Evolutionary conservation across 2,113 vertebrate genomes (phyloP).

Genomic region (Xerus inauris): DNA sequence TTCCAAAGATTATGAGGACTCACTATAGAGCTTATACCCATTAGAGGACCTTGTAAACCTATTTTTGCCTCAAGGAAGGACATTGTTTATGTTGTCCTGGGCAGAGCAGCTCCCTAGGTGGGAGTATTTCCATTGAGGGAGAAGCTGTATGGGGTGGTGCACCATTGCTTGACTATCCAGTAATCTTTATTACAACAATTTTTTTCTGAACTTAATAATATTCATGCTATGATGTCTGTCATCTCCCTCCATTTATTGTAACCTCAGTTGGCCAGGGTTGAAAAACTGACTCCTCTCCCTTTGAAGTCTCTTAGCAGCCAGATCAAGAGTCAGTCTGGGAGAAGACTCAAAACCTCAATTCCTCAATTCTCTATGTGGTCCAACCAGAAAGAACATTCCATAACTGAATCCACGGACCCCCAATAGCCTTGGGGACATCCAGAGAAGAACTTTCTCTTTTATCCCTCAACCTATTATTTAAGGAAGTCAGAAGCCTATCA

Average conservation of each 20-base stretch:
- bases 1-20: neutral
- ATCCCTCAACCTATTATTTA: neutral
- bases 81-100: neutral
- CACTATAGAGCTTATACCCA: neutral
- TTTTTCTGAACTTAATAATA: neutral
- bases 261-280: too few relatives aligned
- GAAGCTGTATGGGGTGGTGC: neutral
- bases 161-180: neutral
- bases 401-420: rapidly evolving
- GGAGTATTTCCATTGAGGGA: too few relatives aligned
- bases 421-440: too few relatives aligned
- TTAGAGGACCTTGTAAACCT: neutral
- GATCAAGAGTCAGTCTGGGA: too few relatives aligned
- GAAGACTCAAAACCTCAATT: too few relatives aligned
- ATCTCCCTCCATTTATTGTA: neutral
- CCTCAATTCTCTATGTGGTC: rapidly evolving
- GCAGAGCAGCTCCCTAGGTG: neutral
- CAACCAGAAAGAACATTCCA: neutral
- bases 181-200: rapidly evolving
- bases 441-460: rapidly evolving
- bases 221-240: neutral
- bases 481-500: rapidly evolving
- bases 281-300: rapidly evolving
- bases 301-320: neutral
- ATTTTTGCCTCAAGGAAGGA: too few relatives aligned